Evolutionary conservation across 1,140 invertebrate genomes (phyloP).

Genomic region (Brachionus calyciflorus): DNA sequence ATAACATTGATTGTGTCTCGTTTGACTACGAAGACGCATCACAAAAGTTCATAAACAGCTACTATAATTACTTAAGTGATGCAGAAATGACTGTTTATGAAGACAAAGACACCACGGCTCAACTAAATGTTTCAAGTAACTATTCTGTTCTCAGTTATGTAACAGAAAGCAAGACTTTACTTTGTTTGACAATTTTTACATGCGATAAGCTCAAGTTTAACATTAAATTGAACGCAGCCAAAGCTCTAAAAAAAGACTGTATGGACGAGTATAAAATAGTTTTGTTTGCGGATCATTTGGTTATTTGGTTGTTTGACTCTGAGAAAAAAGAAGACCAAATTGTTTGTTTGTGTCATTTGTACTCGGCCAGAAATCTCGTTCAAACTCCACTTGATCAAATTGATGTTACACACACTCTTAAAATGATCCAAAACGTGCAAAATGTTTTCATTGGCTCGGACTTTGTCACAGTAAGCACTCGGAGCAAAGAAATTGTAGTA

Average conservation of each 20-base stretch:
- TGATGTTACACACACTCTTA: conserved; percentile 3
- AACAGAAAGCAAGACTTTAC: not conserved
- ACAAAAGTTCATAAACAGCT: not conserved
- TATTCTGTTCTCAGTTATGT: not conserved
- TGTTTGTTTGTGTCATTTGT: conserved; percentile 30
- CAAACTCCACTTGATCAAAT: not conserved
- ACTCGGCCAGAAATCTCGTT: not conserved
- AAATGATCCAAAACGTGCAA: not conserved
- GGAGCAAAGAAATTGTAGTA: not conserved
- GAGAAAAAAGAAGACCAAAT: not conserved
- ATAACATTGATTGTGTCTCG: not conserved
- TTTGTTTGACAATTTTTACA: conserved; percentile 3
- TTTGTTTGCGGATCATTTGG: not conserved
- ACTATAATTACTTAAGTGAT: not conserved
- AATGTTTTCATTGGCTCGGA: conserved; percentile 4
- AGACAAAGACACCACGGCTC: not conserved
- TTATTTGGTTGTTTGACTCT: conserved; percentile 9
- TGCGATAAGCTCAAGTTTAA: conserved; percentile 6
- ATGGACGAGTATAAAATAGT: not conserved
- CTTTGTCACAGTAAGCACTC: not conserved
- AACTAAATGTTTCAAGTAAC: not conserved
- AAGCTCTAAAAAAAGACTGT: not conserved
- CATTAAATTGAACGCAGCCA: not conserved
- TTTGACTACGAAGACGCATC: not conserved
- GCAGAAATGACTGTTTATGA: not conserved